Conservation (phyloP, 2,113 vertebrate genomes). For the Steatornis caripensis region DNA sequence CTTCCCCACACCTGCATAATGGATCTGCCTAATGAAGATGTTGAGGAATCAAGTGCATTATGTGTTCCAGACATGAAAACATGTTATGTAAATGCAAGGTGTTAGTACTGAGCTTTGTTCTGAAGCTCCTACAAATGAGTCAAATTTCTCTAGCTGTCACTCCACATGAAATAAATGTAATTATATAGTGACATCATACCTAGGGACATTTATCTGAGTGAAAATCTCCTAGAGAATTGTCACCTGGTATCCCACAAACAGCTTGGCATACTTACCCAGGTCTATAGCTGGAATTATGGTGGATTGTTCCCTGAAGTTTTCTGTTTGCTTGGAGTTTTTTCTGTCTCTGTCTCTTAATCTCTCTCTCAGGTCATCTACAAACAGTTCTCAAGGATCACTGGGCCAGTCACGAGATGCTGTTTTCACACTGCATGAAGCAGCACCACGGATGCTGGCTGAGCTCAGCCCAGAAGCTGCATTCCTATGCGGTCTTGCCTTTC, state of each 20-base stretch:
- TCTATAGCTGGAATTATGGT: neutral
- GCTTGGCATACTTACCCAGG: neutral
- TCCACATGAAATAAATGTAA: neutral
- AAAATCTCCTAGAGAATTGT: neutral
- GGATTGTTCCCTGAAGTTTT: neutral
- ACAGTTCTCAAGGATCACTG: neutral
- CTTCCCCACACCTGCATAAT: neutral
- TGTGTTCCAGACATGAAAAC: neutral
- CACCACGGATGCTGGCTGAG: neutral
- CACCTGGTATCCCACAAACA: neutral
- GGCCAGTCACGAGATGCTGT: neutral
- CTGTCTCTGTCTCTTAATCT: neutral
- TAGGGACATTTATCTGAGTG: neutral
- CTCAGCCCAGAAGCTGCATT: neutral
- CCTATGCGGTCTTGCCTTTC: neutral
- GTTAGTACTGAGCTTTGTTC: conserved; percentile 1
- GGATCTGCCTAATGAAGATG: neutral
- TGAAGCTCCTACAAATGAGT: neutral
- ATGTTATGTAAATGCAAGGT: neutral
- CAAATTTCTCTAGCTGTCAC: neutral
- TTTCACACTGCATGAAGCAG: accelerated
- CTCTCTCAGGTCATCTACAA: neutral
- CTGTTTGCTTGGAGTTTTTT: neutral
- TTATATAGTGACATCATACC: neutral
- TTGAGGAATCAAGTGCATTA: neutral